Evolutionary conservation across 2,113 vertebrate species (phyloP).

Genomic region (Prunella himalayana): DNA sequence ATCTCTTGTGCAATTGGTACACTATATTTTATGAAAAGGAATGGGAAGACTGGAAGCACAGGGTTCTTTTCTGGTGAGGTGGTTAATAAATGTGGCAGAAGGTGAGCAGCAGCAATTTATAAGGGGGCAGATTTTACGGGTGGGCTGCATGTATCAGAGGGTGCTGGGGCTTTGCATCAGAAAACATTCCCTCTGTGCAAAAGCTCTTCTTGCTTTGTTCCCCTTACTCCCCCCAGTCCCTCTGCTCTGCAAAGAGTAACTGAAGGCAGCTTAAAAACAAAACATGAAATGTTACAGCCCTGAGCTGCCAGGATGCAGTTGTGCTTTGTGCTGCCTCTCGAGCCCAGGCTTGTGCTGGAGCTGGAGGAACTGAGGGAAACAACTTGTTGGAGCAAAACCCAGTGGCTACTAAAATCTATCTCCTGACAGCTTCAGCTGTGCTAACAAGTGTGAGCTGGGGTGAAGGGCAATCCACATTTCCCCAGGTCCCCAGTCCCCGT

Average conservation of each 20-base stretch:
- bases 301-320: background rate
- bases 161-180: background rate
- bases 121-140: background rate
- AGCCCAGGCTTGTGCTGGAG: background rate
- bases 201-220: background rate
- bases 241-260: accelerated
- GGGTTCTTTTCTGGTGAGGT: background rate
- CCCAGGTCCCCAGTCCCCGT: background rate
- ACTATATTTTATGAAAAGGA: background rate
- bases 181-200: background rate
- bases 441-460: background rate
- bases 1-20: background rate
- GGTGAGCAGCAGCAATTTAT: background rate
- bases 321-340: background rate
- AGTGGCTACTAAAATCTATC: background rate
- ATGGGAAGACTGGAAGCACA: background rate
- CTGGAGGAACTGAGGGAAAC: accelerated
- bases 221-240: accelerated
- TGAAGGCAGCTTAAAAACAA: background rate
- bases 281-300: background rate
- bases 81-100: background rate
- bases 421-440: background rate
- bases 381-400: background rate
- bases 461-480: background rate
- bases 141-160: accelerated